phyloP scores from a whole-genome alignment of 2,113 vertebrate genomes.

The Rhinopomastus cyanomelas region DNA sequence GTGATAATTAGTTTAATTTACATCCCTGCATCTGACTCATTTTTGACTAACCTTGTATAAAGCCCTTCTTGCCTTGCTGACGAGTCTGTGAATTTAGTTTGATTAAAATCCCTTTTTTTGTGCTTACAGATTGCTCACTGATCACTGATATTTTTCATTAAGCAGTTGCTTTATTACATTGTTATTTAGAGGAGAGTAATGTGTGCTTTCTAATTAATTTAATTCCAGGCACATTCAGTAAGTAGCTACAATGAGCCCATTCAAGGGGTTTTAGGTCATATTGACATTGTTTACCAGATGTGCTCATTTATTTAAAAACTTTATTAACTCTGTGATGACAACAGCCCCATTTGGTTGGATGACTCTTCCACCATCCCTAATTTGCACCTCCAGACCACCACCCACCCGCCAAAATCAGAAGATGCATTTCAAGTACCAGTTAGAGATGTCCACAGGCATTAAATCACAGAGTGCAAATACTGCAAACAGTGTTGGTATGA shows the following conservation, averaged over 20 bases:
- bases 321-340: slow-evolving; percentile 38
- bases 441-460: background rate
- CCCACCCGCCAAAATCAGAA: background rate
- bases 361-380: background rate
- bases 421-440: background rate
- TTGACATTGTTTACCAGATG: slow-evolving; percentile 56
- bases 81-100: slow-evolving; percentile 36
- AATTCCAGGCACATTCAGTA: slow-evolving; percentile 53
- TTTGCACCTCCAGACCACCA: background rate
- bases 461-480: background rate
- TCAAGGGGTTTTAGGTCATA: slow-evolving; percentile 48
- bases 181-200: slow-evolving; percentile 58
- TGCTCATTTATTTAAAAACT: slow-evolving; percentile 36
- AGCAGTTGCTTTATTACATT: slow-evolving; percentile 54
- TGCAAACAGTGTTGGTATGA: background rate
- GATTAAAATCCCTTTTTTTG: slow-evolving; percentile 29
- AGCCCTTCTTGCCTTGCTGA: slow-evolving; percentile 56
- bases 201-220: slow-evolving; percentile 65
- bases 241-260: slow-evolving; percentile 44
- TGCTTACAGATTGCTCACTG: slow-evolving; percentile 34
- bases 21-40: slow-evolving; percentile 57
- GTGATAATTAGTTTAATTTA: slow-evolving; percentile 81
- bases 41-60: slow-evolving; percentile 51
- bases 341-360: background rate
- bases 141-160: slow-evolving; percentile 61